Conservation (phyloP, 2,797 vertebrate species). For the Staurois parvus region DNA sequence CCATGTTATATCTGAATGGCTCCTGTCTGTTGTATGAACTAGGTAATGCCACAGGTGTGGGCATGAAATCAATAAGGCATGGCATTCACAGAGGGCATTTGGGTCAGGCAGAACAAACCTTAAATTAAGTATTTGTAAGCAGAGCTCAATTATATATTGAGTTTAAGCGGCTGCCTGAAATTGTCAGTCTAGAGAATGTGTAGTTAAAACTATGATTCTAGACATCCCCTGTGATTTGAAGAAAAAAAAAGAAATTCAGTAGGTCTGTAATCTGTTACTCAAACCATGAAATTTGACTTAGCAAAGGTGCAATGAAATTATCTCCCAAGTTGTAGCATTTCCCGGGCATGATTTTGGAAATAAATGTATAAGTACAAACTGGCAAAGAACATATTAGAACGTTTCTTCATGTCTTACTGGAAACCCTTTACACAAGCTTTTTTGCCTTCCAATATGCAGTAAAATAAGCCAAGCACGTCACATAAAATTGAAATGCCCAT, state of each 20-base stretch:
- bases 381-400: constrained; percentile 6
- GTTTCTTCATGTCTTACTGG: constrained; percentile 26
- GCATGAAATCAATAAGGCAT: constrained; percentile 77
- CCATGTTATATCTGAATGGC: constrained; percentile 66
- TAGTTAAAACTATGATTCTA: constrained; percentile 62
- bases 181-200: constrained; percentile 72
- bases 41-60: constrained; percentile 80
- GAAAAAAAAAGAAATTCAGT: constrained; percentile 37
- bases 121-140: constrained; percentile 76
- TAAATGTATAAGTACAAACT: constrained; percentile 4
- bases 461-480: constrained; percentile 62
- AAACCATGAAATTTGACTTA: constrained; percentile 66
- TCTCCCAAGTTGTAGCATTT: constrained; percentile 55
- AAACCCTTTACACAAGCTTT: constrained; percentile 31
- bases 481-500: constrained; percentile 57
- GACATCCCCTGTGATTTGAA: constrained; percentile 64
- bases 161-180: constrained; percentile 74
- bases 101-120: constrained; percentile 76
- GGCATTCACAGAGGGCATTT: constrained; percentile 75
- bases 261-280: constrained; percentile 53
- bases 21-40: constrained; percentile 71
- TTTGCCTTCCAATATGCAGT: constrained; percentile 61
- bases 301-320: constrained; percentile 36
- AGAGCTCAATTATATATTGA: constrained; percentile 74
- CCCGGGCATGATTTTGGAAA: background rate